These are phyloP conservation scores for Thamnophis elegans DNA, from an alignment of 2,797 vertebrate species.

Conservation along the genomic window DNA sequence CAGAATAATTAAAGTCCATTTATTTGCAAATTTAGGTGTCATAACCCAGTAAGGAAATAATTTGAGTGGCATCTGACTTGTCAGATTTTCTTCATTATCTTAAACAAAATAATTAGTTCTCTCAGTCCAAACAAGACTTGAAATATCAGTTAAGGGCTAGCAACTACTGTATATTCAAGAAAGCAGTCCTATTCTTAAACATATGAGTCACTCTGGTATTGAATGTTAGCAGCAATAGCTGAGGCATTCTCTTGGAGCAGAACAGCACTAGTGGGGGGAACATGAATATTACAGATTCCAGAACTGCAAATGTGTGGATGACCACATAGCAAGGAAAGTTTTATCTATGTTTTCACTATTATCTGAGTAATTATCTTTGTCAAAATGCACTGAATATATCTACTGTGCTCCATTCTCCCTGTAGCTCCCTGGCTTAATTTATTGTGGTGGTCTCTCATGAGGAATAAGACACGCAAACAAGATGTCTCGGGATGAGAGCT, in stretches of 20 bases:
- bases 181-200: not conserved
- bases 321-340: not conserved
- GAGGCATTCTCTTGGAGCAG: not conserved
- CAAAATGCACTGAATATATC: not conserved
- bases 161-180: not conserved
- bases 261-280: not conserved
- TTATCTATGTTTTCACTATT: not conserved
- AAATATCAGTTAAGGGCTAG: not conserved
- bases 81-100: not conserved
- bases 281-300: not conserved
- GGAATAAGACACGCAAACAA: too few relatives aligned
- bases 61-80: not conserved
- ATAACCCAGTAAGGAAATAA: not conserved
- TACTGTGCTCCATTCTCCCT: not conserved
- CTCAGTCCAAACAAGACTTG: not conserved
- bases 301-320: not conserved
- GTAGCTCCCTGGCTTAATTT: not conserved
- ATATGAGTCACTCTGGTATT: not conserved
- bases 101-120: not conserved
- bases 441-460: too few relatives aligned
- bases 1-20: not conserved
- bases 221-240: not conserved
- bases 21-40: not conserved
- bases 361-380: not conserved
- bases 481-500: too few relatives aligned